A percentile compares a stretch with the other conserved stretches of the same genome.
Conservation (phyloP, 1,140 invertebrate species). For the Pseudomyrmex sp. region DNA sequence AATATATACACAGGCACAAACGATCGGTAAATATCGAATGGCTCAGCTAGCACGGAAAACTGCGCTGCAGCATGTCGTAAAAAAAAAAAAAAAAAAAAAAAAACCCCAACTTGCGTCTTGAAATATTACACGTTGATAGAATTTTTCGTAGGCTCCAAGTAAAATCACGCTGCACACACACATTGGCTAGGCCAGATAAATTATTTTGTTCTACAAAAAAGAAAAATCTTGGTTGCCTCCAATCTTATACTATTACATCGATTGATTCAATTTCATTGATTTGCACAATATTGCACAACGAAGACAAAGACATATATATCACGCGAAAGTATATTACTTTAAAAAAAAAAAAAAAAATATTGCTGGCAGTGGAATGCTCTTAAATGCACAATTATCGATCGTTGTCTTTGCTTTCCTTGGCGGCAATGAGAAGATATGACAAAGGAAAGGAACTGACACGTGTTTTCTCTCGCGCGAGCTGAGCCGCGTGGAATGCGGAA, state of each 20-base stretch:
- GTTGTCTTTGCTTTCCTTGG: constrained; percentile 51
- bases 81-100: not conserved
- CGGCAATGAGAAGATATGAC: constrained; percentile 34
- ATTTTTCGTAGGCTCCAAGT: constrained; percentile 21
- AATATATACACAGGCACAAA: constrained; percentile 71
- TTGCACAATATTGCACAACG: constrained; percentile 33
- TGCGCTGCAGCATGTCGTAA: constrained; percentile 4
- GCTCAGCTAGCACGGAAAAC: constrained; percentile 60
- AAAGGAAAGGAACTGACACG: constrained; percentile 31
- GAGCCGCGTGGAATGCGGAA: constrained; percentile 51
- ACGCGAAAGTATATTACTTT: constrained; percentile 12
- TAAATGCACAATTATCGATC: constrained; percentile 44
- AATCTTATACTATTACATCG: not conserved
- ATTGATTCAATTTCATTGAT: not conserved
- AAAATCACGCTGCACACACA: not conserved
- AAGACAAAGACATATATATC: constrained; percentile 34
- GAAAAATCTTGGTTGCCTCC: not conserved
- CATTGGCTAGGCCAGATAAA: constrained; percentile 21
- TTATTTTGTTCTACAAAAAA: not conserved
- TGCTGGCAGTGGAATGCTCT: constrained; percentile 61
- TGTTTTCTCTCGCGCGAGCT: constrained; percentile 46
- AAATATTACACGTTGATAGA: not conserved
- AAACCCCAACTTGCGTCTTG: constrained; percentile 14
- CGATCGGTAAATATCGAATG: constrained; percentile 66
- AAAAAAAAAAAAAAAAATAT: constrained; percentile 5